phyloP scores from a whole-genome alignment of 2,113 vertebrate species.

The Gallinago jamesoni region DNA sequence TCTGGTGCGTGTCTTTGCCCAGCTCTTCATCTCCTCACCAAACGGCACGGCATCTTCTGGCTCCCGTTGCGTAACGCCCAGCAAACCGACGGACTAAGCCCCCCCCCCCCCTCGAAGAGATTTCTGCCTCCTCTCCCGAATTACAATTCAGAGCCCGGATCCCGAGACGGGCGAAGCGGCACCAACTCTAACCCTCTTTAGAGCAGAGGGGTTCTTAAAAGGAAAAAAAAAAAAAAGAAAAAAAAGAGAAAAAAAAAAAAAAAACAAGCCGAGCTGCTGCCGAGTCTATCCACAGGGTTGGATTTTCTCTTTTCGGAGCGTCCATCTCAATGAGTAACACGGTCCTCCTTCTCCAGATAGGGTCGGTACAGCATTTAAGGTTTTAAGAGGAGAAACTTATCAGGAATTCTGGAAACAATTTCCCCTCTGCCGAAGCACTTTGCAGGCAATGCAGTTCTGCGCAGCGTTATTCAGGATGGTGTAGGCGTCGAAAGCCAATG shows the following conservation, averaged over 20 bases:
- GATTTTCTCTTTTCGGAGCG: slow-evolving; percentile 41
- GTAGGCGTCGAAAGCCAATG: slow-evolving; percentile 86
- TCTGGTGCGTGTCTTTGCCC: slow-evolving; percentile 43
- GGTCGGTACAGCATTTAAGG: slow-evolving; percentile 6
- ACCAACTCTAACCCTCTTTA: slow-evolving; percentile 60
- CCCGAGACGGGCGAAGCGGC: slow-evolving; percentile 48
- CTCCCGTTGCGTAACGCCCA: slow-evolving; percentile 76
- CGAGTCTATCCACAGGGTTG: slow-evolving; percentile 18
- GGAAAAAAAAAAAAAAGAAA: no score
- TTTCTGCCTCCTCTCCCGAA: slow-evolving; percentile 51
- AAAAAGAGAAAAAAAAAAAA: background rate
- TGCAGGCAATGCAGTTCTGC: slow-evolving; percentile 98
- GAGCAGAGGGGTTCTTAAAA: background rate
- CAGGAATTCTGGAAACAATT: slow-evolving; percentile 75
- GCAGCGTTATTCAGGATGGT: slow-evolving; percentile 88
- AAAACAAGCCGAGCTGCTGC: background rate
- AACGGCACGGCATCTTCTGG: slow-evolving; percentile 65
- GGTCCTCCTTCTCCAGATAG: slow-evolving; percentile 32
- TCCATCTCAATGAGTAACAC: slow-evolving; percentile 35
- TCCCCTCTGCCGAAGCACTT: slow-evolving; percentile 86
- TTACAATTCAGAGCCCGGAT: slow-evolving; percentile 58
- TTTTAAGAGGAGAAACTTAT: slow-evolving; percentile 61
- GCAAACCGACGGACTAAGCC: slow-evolving; percentile 64
- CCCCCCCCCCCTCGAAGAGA: slow-evolving; percentile 43
- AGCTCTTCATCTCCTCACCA: slow-evolving; percentile 63